Conservation (phyloP, 1,140 invertebrate genomes). For the Ganaspis sp. region DNA sequence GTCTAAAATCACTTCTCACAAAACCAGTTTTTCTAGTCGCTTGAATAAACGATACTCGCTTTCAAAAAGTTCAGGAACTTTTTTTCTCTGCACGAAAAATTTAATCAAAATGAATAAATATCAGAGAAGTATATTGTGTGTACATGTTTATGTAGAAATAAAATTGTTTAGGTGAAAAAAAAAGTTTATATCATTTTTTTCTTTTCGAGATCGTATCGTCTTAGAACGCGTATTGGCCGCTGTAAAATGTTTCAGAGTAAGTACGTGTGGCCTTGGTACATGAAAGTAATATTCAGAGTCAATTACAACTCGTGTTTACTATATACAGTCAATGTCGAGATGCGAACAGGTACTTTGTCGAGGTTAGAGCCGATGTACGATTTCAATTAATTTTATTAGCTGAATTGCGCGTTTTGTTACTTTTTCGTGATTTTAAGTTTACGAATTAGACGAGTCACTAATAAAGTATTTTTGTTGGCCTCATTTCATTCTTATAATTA, state of each 20-base stretch:
- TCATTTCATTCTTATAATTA: no score
- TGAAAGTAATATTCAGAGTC: conserved; percentile 65
- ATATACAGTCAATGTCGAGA: conserved; percentile 31
- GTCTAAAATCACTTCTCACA: not conserved
- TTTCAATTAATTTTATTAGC: conserved; percentile 23
- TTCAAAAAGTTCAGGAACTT: not conserved
- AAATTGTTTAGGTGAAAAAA: not conserved
- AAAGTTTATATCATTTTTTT: not conserved
- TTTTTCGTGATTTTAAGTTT: conserved; percentile 11
- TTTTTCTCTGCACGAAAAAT: not conserved
- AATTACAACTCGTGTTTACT: conserved; percentile 27
- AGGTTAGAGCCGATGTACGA: conserved; percentile 19
- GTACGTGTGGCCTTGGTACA: conserved; percentile 66
- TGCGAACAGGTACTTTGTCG: conserved; percentile 21
- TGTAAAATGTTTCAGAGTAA: conserved; percentile 34
- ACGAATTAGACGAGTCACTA: not conserved
- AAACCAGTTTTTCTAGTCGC: conserved; percentile 18
- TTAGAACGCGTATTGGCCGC: not conserved
- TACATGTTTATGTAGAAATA: no score
- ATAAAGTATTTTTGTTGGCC: not conserved
- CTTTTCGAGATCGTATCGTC: not conserved
- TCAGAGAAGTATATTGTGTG: no score
- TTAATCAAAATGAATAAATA: not conserved
- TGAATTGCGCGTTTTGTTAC: conserved; percentile 21
- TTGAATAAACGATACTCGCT: conserved; percentile 14